These are phyloP conservation scores for Lepeophtheirus salmonis DNA, from an alignment of 1,140 invertebrate genomes.

Conservation along the genomic window DNA sequence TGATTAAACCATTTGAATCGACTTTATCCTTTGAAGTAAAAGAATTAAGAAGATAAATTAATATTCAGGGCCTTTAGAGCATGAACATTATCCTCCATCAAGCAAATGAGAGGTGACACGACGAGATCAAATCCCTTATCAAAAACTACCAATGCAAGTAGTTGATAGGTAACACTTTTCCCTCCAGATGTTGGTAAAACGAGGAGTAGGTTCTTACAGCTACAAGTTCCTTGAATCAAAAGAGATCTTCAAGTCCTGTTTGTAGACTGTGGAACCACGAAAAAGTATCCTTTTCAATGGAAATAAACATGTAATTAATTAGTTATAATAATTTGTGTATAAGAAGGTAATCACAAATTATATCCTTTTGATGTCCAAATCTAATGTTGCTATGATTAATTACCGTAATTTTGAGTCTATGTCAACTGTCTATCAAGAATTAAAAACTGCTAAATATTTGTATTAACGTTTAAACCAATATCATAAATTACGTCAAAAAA, in stretches of 20 bases:
- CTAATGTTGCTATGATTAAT: no score
- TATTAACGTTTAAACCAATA: no score
- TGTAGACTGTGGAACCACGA: constrained; percentile 45
- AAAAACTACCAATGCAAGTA: constrained; percentile 55
- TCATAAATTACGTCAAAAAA: no score
- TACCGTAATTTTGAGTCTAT: no score
- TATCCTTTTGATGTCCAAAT: no score
- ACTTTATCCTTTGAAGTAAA: constrained; percentile 41
- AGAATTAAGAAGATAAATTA: constrained; percentile 39
- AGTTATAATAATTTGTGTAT: no score
- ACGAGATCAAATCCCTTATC: constrained; percentile 62
- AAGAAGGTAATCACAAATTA: no score
- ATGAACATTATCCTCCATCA: constrained; percentile 84
- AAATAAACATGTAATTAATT: no score
- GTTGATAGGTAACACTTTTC: constrained; percentile 80
- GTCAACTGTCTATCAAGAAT: no score
- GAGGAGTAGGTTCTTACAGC: constrained; percentile 59
- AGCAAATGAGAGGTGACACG: constrained; percentile 64
- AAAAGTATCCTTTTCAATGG: constrained; percentile 33
- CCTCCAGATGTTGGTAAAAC: constrained; percentile 81
- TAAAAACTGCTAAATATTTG: no score
- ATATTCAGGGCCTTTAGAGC: constrained; percentile 33
- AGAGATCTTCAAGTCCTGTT: constrained; percentile 34
- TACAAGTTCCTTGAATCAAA: constrained; percentile 49
- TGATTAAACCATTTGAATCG: no score